Conservation (phyloP, 1,140 invertebrate genomes). For the Chionoecetes opilio region DNA sequence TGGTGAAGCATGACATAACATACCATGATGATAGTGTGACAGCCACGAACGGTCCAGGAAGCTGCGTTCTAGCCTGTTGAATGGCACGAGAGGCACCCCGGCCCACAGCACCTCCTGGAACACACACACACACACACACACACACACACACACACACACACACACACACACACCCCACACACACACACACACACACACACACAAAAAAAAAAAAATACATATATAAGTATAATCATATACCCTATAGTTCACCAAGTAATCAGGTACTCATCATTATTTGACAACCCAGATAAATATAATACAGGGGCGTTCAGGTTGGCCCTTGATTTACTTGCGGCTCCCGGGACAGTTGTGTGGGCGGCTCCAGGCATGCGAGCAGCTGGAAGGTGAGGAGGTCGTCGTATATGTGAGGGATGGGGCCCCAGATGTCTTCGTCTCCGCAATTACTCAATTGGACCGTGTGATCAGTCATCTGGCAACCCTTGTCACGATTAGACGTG, state of each 20-base stretch:
- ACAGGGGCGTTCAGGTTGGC: too few species aligned
- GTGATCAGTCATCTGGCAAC: constrained; percentile 78
- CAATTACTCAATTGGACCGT: constrained; percentile 77
- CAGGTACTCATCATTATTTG: too few species aligned
- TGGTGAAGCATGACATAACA: not conserved
- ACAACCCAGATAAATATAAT: too few species aligned
- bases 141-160: too few species aligned
- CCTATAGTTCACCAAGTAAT: too few species aligned
- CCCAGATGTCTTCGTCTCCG: constrained; percentile 75
- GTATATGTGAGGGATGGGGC: constrained; percentile 78
- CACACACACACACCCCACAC: too few species aligned
- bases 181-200: too few species aligned
- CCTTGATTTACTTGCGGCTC: constrained; percentile 41
- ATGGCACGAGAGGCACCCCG: constrained; percentile 73
- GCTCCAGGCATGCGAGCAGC: constrained; percentile 67
- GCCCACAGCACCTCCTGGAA: constrained; percentile 77
- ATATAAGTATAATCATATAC: too few species aligned
- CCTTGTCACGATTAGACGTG: constrained; percentile 39
- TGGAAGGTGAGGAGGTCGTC: constrained; percentile 81
- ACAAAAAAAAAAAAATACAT: too few species aligned
- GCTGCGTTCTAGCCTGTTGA: constrained; percentile 54
- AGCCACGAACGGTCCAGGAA: constrained; percentile 80
- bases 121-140: not conserved
- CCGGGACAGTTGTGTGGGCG: not conserved
- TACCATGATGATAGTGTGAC: constrained; percentile 39